Evolutionary conservation across 2,113 vertebrate genomes (phyloP), one percentile per base, ranked within the genome.

Genomic region (Quiscalus mexicanus): DNA sequence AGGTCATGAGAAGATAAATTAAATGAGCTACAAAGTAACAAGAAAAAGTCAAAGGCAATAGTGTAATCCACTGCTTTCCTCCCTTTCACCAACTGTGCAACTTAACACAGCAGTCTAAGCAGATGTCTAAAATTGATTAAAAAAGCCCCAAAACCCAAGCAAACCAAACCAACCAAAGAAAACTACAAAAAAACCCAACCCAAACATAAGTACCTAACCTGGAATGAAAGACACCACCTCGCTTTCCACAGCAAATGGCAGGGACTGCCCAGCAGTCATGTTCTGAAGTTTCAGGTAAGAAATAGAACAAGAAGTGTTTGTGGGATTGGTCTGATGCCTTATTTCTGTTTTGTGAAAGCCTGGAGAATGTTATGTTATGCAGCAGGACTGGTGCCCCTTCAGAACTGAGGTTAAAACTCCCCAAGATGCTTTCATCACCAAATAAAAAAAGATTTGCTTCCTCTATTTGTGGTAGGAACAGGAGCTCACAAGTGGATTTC

Each of bases 401-500:
- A 89, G 33, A 87, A 50, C n/a, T 28, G 39, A 70, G 10, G 33
- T 87, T 65, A 70, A 84, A 55, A 59, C 44, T 75, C 55, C 10
- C 10, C 0, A 2, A 56, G 62, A n/a, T 52, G 35, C 58, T 85
- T 75, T 85, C 78, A 76, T 50, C 90, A 93, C 58, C 53, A 95
- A 84, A 91, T 71, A 63, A 65, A 87, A 86, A 73, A 62, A 64
- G 4, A 69, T 77, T 62, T 91, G 60, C 77, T 74, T 91, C 63
- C 73, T 78, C 69, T 84, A 81, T 27, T 42, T 12, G 28, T 24
- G 41, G 68, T 19, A 64, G n/a, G 27, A 92, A 81, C 84, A 80
- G 49, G 12, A 83, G 75, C 31, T 79, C 67, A 44, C 31, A 52
- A 44, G 53, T 21, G 23, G 22, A 85, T 68, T 90, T 45, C 79